Conservation (phyloP, 2,888 invertebrate species). For the Sesamia inferens region DNA sequence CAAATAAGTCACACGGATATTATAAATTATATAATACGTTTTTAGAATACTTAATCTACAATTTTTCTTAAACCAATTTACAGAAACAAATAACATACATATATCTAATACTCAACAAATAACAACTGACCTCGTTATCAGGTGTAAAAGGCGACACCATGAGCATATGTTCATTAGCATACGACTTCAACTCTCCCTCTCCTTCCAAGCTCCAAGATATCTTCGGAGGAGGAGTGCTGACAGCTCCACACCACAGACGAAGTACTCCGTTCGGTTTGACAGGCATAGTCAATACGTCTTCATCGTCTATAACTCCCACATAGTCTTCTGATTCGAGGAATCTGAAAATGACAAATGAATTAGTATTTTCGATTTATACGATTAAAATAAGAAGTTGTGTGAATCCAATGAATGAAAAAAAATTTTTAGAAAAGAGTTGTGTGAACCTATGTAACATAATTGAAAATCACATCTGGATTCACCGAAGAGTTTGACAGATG, state of each 20-base stretch:
- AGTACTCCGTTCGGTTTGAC: constrained; percentile 80
- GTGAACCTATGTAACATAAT: background rate
- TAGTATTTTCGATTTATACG: background rate
- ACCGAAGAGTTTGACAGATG: too few relatives aligned
- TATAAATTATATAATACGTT: too few relatives aligned
- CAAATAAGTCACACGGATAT: too few relatives aligned
- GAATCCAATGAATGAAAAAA: too few relatives aligned
- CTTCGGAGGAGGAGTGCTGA: constrained; percentile 91
- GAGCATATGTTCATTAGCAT: constrained; percentile 79
- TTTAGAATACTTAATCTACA: too few relatives aligned
- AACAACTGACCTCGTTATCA: constrained; percentile 81
- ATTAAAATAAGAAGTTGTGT: background rate
- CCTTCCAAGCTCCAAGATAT: constrained; percentile 90
- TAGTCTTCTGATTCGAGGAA: constrained; percentile 85
- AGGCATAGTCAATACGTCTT: constrained; percentile 78
- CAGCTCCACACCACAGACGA: constrained; percentile 91
- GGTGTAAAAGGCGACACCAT: constrained; percentile 80
- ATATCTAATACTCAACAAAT: background rate
- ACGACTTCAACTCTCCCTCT: constrained; percentile 81
- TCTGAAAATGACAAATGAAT: constrained; percentile 63
- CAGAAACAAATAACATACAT: background rate
- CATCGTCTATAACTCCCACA: constrained; percentile 79
- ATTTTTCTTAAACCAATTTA: background rate
- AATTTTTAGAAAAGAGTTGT: too few relatives aligned
- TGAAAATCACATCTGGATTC: background rate